Base-by-base conservation (phyloP, 2,888 invertebrate species). In the Stomorhina lunata region DNA sequence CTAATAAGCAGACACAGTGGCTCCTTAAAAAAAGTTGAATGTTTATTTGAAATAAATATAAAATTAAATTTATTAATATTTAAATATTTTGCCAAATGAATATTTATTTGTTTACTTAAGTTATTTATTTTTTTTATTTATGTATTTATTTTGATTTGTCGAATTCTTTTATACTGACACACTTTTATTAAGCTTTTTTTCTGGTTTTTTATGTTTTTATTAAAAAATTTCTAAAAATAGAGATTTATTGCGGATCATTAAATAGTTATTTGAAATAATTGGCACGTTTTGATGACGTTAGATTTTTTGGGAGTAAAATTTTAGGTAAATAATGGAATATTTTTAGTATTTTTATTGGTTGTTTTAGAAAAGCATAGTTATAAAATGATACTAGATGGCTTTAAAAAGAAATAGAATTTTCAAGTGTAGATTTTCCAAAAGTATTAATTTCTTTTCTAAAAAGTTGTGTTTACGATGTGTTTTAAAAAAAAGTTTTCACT, bases 1-100 rank as follows among this genome's bases (percentile, higher is more conserved):
- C 40, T 59, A 68, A 48, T 48, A 25, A 63, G 75, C 48, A 80
- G 80, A 80, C 80, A 65, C 50, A 59, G 45, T 69, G 80, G 37
- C 75, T 75, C 37, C 80, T 50, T 43, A 15, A 29, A 59, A 32
- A 69, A 65, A 43, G 43, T 40, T 79, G 34, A 48, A 29, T 63
- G 75, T 15, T 45, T 12, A 72, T 37, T n/a, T 57, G 12, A 27
- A 57, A 48, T 59, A 66, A 45, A 43, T 25, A 37, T 63, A 55
- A 32, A 55, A 34, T 45, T 12, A 57, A 29, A 32, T 55, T 27
- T 34, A 68, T 48, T 20, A 17, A 50, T 17, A 32, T 65, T 65
- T 48, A 65, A 61, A 48, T 17, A 37, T 37, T 37, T 50, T 34
- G 15, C 10, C n/a, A 15, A 20, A 17, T 57, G 29, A 15, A 1